A percentile compares a stretch with the other conserved stretches of the same genome.
These are phyloP conservation scores for Procavia capensis DNA, from an alignment of 2,113 vertebrate genomes.

Conservation along the genomic window DNA sequence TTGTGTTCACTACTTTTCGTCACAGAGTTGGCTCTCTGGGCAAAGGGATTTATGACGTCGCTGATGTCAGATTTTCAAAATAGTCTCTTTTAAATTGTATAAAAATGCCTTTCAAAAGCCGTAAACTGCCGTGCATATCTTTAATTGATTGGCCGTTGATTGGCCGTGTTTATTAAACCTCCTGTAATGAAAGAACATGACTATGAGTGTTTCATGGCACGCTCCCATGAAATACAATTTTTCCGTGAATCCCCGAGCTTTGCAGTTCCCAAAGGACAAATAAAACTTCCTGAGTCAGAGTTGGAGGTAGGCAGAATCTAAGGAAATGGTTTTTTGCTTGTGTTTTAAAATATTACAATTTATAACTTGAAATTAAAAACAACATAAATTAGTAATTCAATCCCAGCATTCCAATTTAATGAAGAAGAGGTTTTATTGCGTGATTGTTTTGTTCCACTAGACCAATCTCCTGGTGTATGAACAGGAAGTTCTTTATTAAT, in stretches of 20 bases:
- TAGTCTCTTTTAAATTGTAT: constrained; percentile 15
- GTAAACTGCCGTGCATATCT: background rate
- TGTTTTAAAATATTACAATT: constrained; percentile 86
- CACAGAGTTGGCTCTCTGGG: background rate
- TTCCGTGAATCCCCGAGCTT: constrained; percentile 70
- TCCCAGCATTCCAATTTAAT: constrained; percentile 88
- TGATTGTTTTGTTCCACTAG: constrained; percentile 90
- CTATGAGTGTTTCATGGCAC: constrained; percentile 76
- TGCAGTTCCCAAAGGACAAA: constrained; percentile 60
- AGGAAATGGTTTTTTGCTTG: constrained; percentile 80
- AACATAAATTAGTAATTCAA: constrained; percentile 88
- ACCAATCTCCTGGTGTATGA: constrained; percentile 84
- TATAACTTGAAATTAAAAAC: constrained; percentile 87
- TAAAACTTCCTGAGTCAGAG: constrained; percentile 74
- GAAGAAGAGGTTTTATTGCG: constrained; percentile 84
- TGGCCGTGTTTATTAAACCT: constrained; percentile 59
- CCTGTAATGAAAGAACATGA: constrained; percentile 49
- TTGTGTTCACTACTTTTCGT: background rate
- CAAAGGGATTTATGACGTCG: background rate
- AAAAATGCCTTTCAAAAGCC: constrained; percentile 36
- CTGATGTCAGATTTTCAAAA: constrained; percentile 52
- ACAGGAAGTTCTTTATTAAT: constrained; percentile 87
- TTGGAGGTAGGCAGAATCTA: constrained; percentile 79
- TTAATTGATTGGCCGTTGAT: constrained; percentile 9
- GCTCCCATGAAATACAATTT: constrained; percentile 65